Base-by-base conservation (phyloP, 2,888 invertebrate species). In the Euspilapteryx auroguttella region DNA sequence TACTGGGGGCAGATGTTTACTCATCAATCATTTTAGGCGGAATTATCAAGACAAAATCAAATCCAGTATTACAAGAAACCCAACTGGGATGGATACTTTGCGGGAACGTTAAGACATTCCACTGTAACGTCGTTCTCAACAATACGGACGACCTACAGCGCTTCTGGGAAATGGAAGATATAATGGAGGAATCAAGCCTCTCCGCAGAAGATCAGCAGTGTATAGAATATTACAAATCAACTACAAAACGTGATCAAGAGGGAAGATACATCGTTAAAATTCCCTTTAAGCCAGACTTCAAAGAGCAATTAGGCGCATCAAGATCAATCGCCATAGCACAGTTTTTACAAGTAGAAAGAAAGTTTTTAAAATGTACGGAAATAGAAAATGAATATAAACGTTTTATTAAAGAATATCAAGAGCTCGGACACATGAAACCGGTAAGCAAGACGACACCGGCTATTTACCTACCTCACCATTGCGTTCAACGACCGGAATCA, bases 51-150 rank as follows among this genome's bases (percentile, higher is more conserved):
- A 4, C 21, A 27, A 2, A 24, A 28, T 20, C 35, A 34, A 4
- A 31, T 30, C 4, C 20, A 4, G 7, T 27, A 3, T 36, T 35
- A 7, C 39, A 41, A 27, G 38, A 41, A 29, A 39, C 41, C 6
- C 34, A 28, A 8, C 25, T 39, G 10, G 38, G 40, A 4, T 40
- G 38, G 36, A 32, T 38, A 14, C 28, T 38, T 17, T 32, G 33
- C 14, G 37, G 38, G 3, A 31, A 32, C 15, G 20, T 24, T 1
- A 28, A 25, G 21, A 29, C 30, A 11, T 23, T 27, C 6, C 27
- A 34, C 7, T 34, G 34, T 23, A 31, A 34, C 21, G 25, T 34
- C 2, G 25, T 28, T 7, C 11, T 28, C 15, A 21, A 31, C 21
- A 25, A 33, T 11, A 27, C 29, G 14, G 34, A 30, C 10, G 25